Base-by-base conservation (phyloP, 2,888 invertebrate species). In the Protodeltote pygarga region DNA sequence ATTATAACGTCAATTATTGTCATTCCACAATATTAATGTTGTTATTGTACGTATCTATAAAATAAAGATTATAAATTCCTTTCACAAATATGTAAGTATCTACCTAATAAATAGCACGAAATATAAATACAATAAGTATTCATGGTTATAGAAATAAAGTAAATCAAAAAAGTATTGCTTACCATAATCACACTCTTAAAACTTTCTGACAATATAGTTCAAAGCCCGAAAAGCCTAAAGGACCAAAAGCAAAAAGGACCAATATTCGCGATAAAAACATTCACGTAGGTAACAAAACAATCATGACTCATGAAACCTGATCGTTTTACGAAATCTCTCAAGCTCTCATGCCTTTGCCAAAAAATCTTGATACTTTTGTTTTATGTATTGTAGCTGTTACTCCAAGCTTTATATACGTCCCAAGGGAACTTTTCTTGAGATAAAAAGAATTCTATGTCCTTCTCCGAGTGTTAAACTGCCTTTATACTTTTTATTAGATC, bases 321-420 rank as follows among this genome's bases (percentile, higher is more conserved):
- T n/a, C 21, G 32, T 31, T 55, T 53, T 23, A 3, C 29, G 17
- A 34, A 53, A 53, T 46, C 27, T 10, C 32, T 53, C 28, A 46
- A 33, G 10, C 23, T 4, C 19, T 53, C 17, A 25, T 28, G 20
- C 16, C 33, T 28, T 11, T 20, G 20, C 11, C 9, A 54, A 46
- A 17, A 45, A 5, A n/a, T 37, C 14, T 6, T n/a, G n/a, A n/a
- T n/a, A n/a, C n/a, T n/a, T n/a, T n/a, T n/a, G n/a, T n/a, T n/a
- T n/a, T n/a, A n/a, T n/a, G n/a, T n/a, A n/a, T n/a, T n/a, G n/a
- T n/a, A n/a, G n/a, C n/a, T n/a, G n/a, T n/a, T n/a, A n/a, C n/a
- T n/a, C n/a, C n/a, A n/a, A n/a, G n/a, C n/a, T n/a, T n/a, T n/a
- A n/a, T n/a, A n/a, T n/a, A n/a, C n/a, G n/a, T n/a, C n/a, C n/a